Conservation (phyloP, 2,113 vertebrate species). For the Casuarius casuarius region DNA sequence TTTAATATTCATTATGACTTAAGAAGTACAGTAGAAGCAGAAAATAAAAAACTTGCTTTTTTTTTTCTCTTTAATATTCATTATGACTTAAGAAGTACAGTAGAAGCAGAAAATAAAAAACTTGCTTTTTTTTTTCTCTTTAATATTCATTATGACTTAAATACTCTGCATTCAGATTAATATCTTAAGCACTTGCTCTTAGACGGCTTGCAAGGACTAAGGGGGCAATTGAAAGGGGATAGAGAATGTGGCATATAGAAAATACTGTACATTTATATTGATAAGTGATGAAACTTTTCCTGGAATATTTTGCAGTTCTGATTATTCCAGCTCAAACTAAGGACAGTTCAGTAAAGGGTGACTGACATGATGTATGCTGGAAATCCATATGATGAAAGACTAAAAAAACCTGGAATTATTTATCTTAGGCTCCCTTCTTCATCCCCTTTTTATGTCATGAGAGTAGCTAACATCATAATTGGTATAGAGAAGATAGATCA, state of each 20-base stretch:
- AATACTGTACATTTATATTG: background rate
- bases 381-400: background rate
- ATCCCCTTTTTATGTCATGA: background rate
- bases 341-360: background rate
- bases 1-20: too few relatives aligned
- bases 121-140: background rate
- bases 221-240: background rate
- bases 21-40: background rate
- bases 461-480: conserved; percentile 1
- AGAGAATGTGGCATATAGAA: background rate
- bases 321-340: background rate
- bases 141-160: background rate
- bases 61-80: too few relatives aligned
- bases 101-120: conserved; percentile 21
- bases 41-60: conserved; percentile 3
- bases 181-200: background rate
- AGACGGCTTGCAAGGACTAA: background rate
- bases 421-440: background rate
- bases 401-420: background rate
- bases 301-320: background rate
- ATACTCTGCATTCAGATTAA: background rate
- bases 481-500: background rate
- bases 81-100: too few relatives aligned
- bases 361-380: background rate
- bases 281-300: background rate